Evolutionary conservation across 1,140 invertebrate genomes (phyloP).

Genomic region (Plodia interpunctella): DNA sequence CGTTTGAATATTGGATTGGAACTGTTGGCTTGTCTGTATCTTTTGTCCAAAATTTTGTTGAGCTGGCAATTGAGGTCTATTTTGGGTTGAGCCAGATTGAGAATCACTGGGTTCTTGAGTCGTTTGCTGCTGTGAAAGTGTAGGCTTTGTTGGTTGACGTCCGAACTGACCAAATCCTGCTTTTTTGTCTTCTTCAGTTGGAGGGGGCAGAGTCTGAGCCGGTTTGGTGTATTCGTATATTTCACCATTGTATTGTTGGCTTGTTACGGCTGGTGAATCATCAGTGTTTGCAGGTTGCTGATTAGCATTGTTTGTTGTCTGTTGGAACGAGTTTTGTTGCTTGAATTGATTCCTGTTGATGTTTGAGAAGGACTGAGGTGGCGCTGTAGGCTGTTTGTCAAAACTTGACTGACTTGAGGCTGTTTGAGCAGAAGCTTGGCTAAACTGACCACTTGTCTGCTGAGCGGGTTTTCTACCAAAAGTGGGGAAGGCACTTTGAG

Average conservation of each 20-base stretch:
- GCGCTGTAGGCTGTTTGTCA: neutral
- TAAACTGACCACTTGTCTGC: constrained; percentile 15
- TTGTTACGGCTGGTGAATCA: constrained; percentile 11
- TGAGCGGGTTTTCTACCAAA: constrained; percentile 17
- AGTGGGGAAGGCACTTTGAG: constrained; percentile 3
- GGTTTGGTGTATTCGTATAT: constrained; percentile 43
- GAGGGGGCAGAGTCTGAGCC: constrained; percentile 24
- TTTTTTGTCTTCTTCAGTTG: constrained; percentile 14
- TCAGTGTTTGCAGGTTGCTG: neutral
- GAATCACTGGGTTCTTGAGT: constrained; percentile 3
- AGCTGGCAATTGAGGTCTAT: neutral
- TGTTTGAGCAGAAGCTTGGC: neutral
- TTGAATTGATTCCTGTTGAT: neutral
- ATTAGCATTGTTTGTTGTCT: neutral
- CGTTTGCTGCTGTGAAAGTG: constrained; percentile 1
- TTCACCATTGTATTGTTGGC: constrained; percentile 27
- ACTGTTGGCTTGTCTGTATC: constrained; percentile 12
- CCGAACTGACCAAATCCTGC: constrained; percentile 13
- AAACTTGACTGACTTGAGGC: neutral
- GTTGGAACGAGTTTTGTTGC: constrained; percentile 7
- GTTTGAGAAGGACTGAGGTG: neutral
- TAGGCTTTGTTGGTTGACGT: constrained; percentile 11
- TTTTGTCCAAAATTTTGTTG: constrained; percentile 13
- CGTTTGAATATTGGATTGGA: neutral
- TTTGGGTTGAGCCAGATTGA: constrained; percentile 10